Base-by-base conservation (phyloP, 1,140 invertebrate species). In the Mercenaria mercenaria region DNA sequence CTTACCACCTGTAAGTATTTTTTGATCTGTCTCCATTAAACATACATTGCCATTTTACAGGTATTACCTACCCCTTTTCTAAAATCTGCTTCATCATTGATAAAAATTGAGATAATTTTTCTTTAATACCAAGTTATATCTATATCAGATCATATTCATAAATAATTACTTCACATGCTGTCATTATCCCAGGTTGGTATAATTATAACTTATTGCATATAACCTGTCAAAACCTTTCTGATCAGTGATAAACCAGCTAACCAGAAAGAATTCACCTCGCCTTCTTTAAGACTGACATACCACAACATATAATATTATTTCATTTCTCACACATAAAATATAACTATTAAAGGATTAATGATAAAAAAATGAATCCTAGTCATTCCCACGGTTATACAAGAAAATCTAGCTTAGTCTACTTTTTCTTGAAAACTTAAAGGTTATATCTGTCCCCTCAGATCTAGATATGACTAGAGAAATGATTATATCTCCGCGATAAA, bases 381-480 rank as follows among this genome's bases (percentile, higher is more conserved):
- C 67, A 72, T 72, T 72, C 67, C 67, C 67, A 72, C 67, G 67
- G 67, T 29, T 29, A 67, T 18, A 67, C 61, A 67, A 67, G 61
- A 67, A 29, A 67, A 67, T 39, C 6, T n/a, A 59, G 56, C 56
- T 6, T 10, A 59, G 20, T 59, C 56, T 6, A 20, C 56, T n/a
- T n/a, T n/a, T n/a, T n/a, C n/a, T n/a, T n/a, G n/a, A n/a, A n/a
- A n/a, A n/a, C n/a, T n/a, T n/a, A n/a, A n/a, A n/a, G n/a, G n/a
- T n/a, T n/a, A n/a, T n/a, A n/a, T n/a, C n/a, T 67, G 61, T 67
- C 61, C 32, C 61, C 23, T 67, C 23, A 67, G 61, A 67, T 67
- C 61, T 67, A 32, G 61, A 67, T 67, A 67, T 29, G 61, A 67
- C 61, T 67, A 6, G 29, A 67, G 61, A 67, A 34, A 67, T 67